phyloP scores from a whole-genome alignment of 2,113 vertebrate genomes.

The Apteryx mantelli region DNA sequence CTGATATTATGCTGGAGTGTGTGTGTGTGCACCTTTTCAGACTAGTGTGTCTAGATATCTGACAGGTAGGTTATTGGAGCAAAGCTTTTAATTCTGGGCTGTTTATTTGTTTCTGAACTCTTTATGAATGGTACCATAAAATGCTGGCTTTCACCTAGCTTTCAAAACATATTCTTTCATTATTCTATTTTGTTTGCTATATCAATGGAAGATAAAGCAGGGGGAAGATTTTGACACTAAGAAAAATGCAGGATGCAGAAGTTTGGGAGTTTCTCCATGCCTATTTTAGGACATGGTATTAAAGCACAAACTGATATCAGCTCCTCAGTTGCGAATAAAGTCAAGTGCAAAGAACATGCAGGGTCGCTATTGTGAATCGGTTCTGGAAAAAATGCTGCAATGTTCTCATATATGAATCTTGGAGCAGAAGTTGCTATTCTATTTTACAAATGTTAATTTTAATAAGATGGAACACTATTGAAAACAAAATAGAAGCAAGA shows the following conservation, averaged over 20 bases:
- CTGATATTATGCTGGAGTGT: not conserved
- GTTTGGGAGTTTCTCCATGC: not conserved
- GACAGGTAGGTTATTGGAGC: not conserved
- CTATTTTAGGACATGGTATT: not conserved
- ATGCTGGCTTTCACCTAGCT: not conserved
- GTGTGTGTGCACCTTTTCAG: not conserved
- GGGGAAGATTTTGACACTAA: not conserved
- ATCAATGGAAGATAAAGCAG: not conserved
- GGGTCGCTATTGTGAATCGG: not conserved
- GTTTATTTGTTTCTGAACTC: not conserved
- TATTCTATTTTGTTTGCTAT: not conserved
- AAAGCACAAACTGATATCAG: not conserved
- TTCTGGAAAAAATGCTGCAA: not conserved
- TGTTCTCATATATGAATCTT: not conserved
- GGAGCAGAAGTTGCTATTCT: not conserved
- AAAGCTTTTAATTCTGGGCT: not conserved
- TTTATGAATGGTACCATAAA: not conserved
- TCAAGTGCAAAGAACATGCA: not conserved
- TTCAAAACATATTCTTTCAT: not conserved
- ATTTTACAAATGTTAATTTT: not conserved
- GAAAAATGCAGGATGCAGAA: not conserved
- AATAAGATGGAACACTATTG: not conserved
- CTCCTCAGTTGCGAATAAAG: not conserved
- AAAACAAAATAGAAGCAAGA: not conserved
- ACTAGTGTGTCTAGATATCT: not conserved